Percentiles rank a stretch among this genome's conserved stretches.
Conservation (phyloP, 2,113 vertebrate species). For the Terrapene triunguis region DNA sequence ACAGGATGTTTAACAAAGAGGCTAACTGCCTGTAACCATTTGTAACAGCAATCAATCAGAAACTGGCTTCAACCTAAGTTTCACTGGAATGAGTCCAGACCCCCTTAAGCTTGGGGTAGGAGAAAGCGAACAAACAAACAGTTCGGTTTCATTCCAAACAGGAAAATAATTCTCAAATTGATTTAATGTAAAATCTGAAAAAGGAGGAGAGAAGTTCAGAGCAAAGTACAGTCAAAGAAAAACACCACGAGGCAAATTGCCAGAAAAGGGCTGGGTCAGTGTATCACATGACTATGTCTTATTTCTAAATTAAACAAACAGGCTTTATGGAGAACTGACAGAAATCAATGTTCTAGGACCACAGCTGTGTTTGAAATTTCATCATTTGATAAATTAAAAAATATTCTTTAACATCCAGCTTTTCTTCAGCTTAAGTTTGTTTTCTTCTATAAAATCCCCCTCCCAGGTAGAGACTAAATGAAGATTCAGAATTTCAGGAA, state of each 20-base stretch:
- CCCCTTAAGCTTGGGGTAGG: background rate
- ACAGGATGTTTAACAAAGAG: background rate
- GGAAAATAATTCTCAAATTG: background rate
- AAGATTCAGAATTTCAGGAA: background rate
- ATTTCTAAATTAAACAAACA: background rate
- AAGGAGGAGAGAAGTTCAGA: background rate
- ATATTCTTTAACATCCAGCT: background rate
- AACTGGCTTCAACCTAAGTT: background rate
- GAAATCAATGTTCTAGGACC: background rate
- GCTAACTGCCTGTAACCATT: background rate
- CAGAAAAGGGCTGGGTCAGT: background rate
- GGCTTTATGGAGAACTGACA: background rate
- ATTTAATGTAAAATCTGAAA: background rate
- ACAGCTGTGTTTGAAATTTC: background rate
- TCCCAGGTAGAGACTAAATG: background rate
- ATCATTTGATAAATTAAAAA: background rate
- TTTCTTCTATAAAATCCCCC: background rate
- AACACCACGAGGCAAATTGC: background rate
- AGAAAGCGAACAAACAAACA: background rate
- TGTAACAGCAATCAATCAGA: background rate
- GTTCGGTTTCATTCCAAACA: conserved; percentile 17
- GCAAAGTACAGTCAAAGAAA: background rate
- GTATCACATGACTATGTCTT: accelerated
- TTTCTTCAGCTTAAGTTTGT: background rate
- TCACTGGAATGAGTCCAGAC: conserved; percentile 1